Evolutionary conservation across 2,797 vertebrate species (phyloP), one percentile per base, ranked within the genome.

Genomic region (Galaxias olidus): DNA sequence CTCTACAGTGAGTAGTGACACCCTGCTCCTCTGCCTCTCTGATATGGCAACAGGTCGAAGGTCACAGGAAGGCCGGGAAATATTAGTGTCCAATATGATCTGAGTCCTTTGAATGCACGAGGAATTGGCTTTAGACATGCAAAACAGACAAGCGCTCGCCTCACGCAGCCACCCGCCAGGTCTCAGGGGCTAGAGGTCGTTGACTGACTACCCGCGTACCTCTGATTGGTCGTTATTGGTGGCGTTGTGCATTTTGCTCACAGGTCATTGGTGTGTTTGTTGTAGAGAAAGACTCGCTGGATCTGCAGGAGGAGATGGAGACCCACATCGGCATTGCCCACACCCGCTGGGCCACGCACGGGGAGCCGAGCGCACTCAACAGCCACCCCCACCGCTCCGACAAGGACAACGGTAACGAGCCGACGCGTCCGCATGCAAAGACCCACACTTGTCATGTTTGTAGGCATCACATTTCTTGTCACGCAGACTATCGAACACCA

Each of bases 321-420:
- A 96, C 92, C 0, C 97, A 99, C 81, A 97, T 98, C 17, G 96
- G 96, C 75, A 86, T 99, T 11, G 96, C 96, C 74, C 97, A 98
- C 81, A 99, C 96, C 3, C 96, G 96, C 71, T 99, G 97, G 97
- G 96, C 97, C 0, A 98, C 97, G 40, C 96, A 98, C 0, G 96
- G 97, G 50, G 94, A 89, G 64, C 96, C 97, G 9, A 99, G 85
- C 59, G 88, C 94, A 0, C 43, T 96, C 74, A 99, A 99, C 89
- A 94, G 96, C 78, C 97, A 99, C 75, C 97, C 97, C 4, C 97
- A 98, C 14, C 93, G 96, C 61, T 99, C 96, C 0, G 96, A 98
- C 88, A 97, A 95, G 82, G 77, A 89, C 51, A 98, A 98, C 0
- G 95, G 96, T 95, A 90, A 0, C 82, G 30, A 7, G 17, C 58